A percentile compares a stretch with the other conserved stretches of the same genome.
Evolutionary conservation across 1,140 invertebrate species (phyloP).

Genomic region (Procambarus clarkii): DNA sequence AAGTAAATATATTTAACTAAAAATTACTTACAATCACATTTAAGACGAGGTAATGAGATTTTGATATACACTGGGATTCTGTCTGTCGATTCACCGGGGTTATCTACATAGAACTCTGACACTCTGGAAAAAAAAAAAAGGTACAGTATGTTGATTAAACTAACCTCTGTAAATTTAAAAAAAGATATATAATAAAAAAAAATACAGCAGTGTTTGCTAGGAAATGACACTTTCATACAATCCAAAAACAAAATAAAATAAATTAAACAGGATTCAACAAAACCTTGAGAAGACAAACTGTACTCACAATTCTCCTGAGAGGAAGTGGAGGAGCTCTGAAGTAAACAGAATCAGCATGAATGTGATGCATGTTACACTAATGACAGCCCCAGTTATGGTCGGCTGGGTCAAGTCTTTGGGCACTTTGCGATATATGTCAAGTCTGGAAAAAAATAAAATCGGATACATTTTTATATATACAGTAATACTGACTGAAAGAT

Average conservation of each 20-base stretch:
- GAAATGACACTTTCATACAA: no score
- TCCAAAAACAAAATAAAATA: no score
- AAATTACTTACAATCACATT: constrained; percentile 70
- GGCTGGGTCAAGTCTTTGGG: constrained; percentile 82
- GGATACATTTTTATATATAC: neutral
- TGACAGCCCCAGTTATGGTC: constrained; percentile 80
- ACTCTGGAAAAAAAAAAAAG: constrained; percentile 43
- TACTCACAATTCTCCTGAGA: constrained; percentile 80
- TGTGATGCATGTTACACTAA: constrained; percentile 79
- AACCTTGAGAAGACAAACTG: neutral
- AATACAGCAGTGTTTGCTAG: no score
- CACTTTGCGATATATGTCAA: constrained; percentile 82
- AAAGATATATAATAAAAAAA: neutral
- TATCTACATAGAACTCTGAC: constrained; percentile 49
- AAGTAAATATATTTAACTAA: no score
- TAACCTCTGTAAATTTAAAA: neutral
- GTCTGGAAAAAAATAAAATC: constrained; percentile 73
- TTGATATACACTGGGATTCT: constrained; percentile 61
- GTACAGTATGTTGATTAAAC: neutral
- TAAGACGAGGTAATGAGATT: constrained; percentile 52
- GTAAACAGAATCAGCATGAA: constrained; percentile 80
- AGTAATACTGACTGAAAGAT: no score
- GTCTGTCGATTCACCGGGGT: constrained; percentile 55
- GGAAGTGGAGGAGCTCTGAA: constrained; percentile 79
- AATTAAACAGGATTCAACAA: no score